Evolutionary conservation across 2,888 invertebrate species (phyloP).

Genomic region (Calameuta idolon): DNA sequence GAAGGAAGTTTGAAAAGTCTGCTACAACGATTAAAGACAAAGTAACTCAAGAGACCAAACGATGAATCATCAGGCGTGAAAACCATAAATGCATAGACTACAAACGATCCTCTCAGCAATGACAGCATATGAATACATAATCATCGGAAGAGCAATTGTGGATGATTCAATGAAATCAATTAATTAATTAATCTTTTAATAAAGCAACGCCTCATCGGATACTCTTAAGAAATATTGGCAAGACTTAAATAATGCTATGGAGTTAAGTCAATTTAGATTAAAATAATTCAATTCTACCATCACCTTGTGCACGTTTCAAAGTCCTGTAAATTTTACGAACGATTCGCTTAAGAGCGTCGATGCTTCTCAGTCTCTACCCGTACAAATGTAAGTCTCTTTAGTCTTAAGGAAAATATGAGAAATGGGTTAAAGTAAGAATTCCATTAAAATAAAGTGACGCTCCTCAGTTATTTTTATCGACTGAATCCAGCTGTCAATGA

Average conservation of each 20-base stretch:
- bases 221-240: neutral
- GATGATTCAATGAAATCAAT: slow-evolving; percentile 14
- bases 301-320: neutral
- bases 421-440: neutral
- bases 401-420: neutral
- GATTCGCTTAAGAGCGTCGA: too few species aligned
- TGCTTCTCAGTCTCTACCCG: neutral
- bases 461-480: neutral
- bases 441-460: neutral
- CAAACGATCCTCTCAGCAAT: slow-evolving; percentile 24
- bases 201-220: neutral
- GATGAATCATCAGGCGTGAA: slow-evolving; percentile 48
- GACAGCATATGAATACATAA: neutral
- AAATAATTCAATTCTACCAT: neutral
- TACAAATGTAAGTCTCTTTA: neutral
- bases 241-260: too few species aligned
- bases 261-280: neutral
- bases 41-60: slow-evolving; percentile 22
- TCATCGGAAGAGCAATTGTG: neutral
- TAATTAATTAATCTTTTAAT: slow-evolving; percentile 8
- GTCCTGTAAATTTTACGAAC: neutral
- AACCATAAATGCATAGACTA: slow-evolving; percentile 19
- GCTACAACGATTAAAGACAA: slow-evolving; percentile 44
- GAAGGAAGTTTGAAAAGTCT: slow-evolving; percentile 26
- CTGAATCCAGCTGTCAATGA: neutral